These are phyloP conservation scores for Psylliodes chrysocephalus DNA, from an alignment of 2,888 invertebrate genomes.

Conservation along the genomic window DNA sequence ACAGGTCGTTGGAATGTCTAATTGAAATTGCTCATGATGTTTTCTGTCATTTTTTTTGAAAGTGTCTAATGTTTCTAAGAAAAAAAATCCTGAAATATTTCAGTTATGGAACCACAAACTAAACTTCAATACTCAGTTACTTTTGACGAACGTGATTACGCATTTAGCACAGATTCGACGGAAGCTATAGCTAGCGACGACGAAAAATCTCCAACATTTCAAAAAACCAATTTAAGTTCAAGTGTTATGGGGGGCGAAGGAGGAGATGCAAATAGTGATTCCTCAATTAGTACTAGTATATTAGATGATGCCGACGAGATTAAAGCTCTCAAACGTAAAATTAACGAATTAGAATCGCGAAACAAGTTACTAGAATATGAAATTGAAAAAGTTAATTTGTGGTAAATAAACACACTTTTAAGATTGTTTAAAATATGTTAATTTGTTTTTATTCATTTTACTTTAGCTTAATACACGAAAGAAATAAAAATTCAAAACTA, in stretches of 20 bases:
- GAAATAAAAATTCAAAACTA: constrained; percentile 49
- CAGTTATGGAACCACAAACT: constrained; percentile 33
- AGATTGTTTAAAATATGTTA: background rate
- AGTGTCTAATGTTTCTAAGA: background rate
- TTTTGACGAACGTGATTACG: constrained; percentile 27
- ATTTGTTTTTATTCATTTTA: background rate
- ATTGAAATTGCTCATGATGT: no score
- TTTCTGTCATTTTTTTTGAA: background rate
- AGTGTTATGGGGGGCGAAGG: constrained; percentile 32
- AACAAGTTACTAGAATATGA: constrained; percentile 49
- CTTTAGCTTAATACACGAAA: constrained; percentile 52
- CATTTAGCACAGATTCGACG: constrained; percentile 20
- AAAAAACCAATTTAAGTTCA: constrained; percentile 27
- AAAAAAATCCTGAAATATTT: constrained; percentile 19
- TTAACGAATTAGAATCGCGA: constrained; percentile 47
- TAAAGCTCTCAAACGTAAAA: constrained; percentile 47
- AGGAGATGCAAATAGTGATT: constrained; percentile 42
- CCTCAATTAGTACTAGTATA: constrained; percentile 48
- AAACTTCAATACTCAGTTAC: constrained; percentile 31
- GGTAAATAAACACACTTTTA: constrained; percentile 11
- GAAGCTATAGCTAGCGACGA: constrained; percentile 21
- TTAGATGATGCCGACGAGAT: constrained; percentile 47
- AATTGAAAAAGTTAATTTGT: constrained; percentile 47
- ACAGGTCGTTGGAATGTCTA: no score
- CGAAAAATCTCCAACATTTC: constrained; percentile 8